Evolutionary conservation across 2,888 invertebrate species (phyloP).

Genomic region (Tuta absoluta): DNA sequence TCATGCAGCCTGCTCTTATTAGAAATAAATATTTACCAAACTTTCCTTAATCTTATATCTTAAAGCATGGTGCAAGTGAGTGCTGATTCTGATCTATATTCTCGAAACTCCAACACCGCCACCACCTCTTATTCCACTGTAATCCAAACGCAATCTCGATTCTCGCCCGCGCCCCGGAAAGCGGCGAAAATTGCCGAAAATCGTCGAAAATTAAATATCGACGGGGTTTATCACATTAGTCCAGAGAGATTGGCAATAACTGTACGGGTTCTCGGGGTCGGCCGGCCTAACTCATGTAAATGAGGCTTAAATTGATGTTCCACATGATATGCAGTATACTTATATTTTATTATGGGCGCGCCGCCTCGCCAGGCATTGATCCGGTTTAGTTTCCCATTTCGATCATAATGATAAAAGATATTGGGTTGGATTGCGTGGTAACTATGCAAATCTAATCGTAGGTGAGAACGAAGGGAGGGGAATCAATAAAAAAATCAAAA

Average conservation of each 20-base stretch:
- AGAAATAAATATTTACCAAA: too few species aligned
- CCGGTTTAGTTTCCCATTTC: conserved; percentile 5
- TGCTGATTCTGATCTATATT: too few species aligned
- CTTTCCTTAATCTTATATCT: too few species aligned
- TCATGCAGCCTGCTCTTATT: too few species aligned
- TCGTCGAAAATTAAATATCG: conserved; percentile 72
- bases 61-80: too few species aligned
- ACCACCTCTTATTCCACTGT: not conserved
- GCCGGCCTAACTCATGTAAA: conserved; percentile 55
- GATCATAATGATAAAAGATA: not conserved
- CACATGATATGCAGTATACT: conserved; percentile 34
- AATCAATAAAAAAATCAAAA: not conserved
- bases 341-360: conserved; percentile 12
- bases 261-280: conserved; percentile 38
- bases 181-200: conserved; percentile 53
- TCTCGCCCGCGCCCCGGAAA: conserved; percentile 30
- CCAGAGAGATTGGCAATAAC: conserved; percentile 75
- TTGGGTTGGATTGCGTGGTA: not conserved
- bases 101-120: not conserved
- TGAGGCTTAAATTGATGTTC: conserved; percentile 58
- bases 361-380: not conserved
- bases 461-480: not conserved
- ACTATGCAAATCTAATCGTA: not conserved
- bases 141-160: conserved; percentile 18
- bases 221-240: conserved; percentile 76